A percentile compares a stretch with the other conserved stretches of the same genome.
These are phyloP conservation scores for Palythoa grandiflora DNA, from an alignment of 92 coral and sea anemone genomes.

Conservation along the genomic window DNA sequence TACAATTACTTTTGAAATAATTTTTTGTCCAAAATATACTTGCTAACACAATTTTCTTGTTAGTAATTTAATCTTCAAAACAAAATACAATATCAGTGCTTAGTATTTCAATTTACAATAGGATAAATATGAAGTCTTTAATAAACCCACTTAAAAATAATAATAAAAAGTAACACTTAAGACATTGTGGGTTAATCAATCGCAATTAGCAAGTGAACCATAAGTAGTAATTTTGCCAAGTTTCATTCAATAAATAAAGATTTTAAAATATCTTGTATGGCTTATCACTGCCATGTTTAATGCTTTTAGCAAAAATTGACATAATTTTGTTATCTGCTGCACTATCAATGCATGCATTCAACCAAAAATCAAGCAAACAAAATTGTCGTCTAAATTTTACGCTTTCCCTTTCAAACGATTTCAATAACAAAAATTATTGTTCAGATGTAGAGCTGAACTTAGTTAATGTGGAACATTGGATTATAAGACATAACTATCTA, in stretches of 20 bases:
- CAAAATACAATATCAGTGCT: neutral
- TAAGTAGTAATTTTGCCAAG: neutral
- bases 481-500: neutral
- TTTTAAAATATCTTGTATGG: neutral
- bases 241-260: neutral
- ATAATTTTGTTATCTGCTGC: neutral
- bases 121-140: conserved; percentile 1
- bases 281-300: neutral
- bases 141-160: neutral
- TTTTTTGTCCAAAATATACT: neutral
- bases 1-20: too few relatives aligned
- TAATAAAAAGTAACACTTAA: neutral
- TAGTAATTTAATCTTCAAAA: neutral
- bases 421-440: conserved; percentile 5
- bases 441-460: conserved; percentile 5
- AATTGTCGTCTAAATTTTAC: neutral
- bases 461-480: conserved; percentile 28
- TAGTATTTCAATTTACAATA: neutral
- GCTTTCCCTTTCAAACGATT: conserved; percentile 7
- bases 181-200: conserved; percentile 8
- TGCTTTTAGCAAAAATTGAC: neutral
- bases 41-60: neutral
- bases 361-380: neutral
- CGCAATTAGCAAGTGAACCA: neutral
- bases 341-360: neutral